Evolutionary conservation across 2,888 invertebrate species (phyloP).

Genomic region (Tiliacea citrago): DNA sequence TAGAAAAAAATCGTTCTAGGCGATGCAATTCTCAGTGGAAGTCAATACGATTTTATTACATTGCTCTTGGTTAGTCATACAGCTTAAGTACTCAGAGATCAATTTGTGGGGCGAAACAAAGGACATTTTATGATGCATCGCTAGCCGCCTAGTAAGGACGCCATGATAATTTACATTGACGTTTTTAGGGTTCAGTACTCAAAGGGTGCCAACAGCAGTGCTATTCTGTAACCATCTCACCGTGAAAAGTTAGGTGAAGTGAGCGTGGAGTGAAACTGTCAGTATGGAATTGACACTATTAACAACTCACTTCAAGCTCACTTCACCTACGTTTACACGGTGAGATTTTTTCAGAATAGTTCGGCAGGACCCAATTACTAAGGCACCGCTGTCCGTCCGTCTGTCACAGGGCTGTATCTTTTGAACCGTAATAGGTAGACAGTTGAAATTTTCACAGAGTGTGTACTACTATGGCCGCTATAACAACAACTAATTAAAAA

Average conservation of each 20-base stretch:
- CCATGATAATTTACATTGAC: constrained; percentile 67
- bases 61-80: constrained; percentile 27
- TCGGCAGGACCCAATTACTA: too few species aligned
- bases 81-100: constrained; percentile 20
- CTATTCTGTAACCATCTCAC: too few species aligned
- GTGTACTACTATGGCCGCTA: not conserved
- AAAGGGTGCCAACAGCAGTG: not conserved
- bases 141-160: constrained; percentile 57
- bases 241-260: too few species aligned
- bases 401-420: not conserved
- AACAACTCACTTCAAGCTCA: too few species aligned
- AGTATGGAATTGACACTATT: too few species aligned
- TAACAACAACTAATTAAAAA: not conserved
- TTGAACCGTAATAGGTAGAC: not conserved
- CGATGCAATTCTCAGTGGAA: constrained; percentile 15
- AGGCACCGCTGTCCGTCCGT: not conserved
- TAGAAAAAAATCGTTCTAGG: not conserved
- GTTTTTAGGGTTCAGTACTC: constrained; percentile 56
- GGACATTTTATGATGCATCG: constrained; percentile 56
- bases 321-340: too few species aligned
- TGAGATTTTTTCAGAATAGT: too few species aligned
- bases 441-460: not conserved
- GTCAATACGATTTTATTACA: constrained; percentile 23
- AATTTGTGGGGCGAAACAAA: constrained; percentile 65
- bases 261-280: too few species aligned